Evolutionary conservation across 2,113 vertebrate genomes (phyloP), one percentile per base, ranked within the genome.

Genomic region (Oncorhynchus nerka): DNA sequence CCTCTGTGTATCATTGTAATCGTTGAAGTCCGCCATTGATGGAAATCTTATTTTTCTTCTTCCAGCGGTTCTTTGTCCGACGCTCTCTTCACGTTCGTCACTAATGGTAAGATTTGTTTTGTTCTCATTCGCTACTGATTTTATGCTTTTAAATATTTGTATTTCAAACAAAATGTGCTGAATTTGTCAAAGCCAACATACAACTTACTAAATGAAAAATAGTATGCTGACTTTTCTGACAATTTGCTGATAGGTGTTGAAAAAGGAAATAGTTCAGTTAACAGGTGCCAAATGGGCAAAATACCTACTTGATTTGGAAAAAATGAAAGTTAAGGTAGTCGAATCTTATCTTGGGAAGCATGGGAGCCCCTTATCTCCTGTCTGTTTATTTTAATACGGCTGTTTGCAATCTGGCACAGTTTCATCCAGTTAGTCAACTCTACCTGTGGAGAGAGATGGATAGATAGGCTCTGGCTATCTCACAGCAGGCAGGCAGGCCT

Each of bases 1-100:
- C 79, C 13, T 15, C 39, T 30, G 77, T 85, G 79, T 45, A 81
- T 83, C 81, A 81, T 78, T 75, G 32, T 71, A 69, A 62, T 73
- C 49, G 59, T 39, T 75, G 74, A 22, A 30, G 55, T 26, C 64
- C 61, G 1, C 48, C 55, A 64, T 51, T 84, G 66, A 81, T 76
- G 78, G 74, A 79, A 79, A 51, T 77, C 20, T 78, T 26, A 55
- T 59, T 67, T 59, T 9, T 49, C 26, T 76, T 88, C 57, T 94
- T 93, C 45, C 93, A 97, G 96, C 30, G 95, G 95, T 22, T 96
- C 95, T 12, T 87, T 96, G 81, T 96, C 95, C 19, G 93, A 95
- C 71, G 93, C 91, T 57, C 87, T 93, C 78, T 94, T 97, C 92
- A 90, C 92, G 15, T 97, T 97, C 84, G 86, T 85, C 84, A 92